Conservation (phyloP, 2,797 vertebrate species). For the Borostomias antarcticus region DNA sequence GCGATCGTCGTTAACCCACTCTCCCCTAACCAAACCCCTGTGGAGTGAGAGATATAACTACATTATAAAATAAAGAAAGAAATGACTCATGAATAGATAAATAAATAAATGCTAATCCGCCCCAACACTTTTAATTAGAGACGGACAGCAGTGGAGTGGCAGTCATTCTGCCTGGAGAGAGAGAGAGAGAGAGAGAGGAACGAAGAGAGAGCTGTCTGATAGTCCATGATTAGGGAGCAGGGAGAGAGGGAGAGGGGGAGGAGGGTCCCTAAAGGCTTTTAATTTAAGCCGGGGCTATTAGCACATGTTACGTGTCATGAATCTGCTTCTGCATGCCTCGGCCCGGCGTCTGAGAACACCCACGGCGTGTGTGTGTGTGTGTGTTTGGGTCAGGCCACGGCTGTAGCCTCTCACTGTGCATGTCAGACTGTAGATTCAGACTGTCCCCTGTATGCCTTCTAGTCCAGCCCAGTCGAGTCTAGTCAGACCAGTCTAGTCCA, state of each 20-base stretch:
- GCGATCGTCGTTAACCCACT: not conserved
- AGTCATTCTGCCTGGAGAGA: constrained; percentile 32
- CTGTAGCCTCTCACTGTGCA: constrained; percentile 16
- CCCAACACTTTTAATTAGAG: constrained; percentile 44
- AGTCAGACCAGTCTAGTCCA: constrained; percentile 1
- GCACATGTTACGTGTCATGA: constrained; percentile 78
- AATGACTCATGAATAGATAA: constrained; percentile 17
- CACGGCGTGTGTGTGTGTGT: constrained; percentile 36
- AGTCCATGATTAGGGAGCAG: constrained; percentile 37
- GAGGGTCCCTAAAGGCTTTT: constrained; percentile 68
- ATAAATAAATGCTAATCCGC: constrained; percentile 24
- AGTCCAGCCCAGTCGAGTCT: constrained; percentile 4
- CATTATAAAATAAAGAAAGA: constrained; percentile 7
- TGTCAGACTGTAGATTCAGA: not conserved
- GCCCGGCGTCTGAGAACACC: constrained; percentile 46
- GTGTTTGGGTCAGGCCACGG: constrained; percentile 18
- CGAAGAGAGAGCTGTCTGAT: constrained; percentile 28
- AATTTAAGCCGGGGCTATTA: constrained; percentile 72
- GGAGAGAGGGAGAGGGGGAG: not conserved
- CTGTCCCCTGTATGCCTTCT: no score
- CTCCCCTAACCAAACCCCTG: constrained; percentile 1
- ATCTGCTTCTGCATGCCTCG: constrained; percentile 66
- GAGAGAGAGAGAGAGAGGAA: constrained; percentile 13
- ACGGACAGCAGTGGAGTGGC: constrained; percentile 23
- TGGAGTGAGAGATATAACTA: not conserved